Percentiles rank a stretch among this genome's conserved stretches.
These are phyloP conservation scores for Catagonus wagneri DNA, from an alignment of 2,113 vertebrate genomes.

Conservation along the genomic window DNA sequence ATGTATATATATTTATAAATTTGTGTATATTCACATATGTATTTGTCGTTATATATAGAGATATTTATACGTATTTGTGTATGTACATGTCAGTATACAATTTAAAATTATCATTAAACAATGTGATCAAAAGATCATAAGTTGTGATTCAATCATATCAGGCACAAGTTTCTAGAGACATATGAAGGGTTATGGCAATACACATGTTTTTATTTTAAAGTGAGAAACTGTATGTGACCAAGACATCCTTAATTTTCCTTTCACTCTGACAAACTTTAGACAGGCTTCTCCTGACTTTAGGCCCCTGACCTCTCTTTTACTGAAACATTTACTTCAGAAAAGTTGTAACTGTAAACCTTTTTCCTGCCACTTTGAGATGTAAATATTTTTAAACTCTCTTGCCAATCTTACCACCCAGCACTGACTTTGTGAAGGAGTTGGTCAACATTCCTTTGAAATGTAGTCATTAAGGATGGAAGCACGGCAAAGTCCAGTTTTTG, in stretches of 20 bases:
- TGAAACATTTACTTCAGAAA: neutral
- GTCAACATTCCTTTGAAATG: neutral
- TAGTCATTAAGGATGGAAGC: neutral
- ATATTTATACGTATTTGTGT: neutral
- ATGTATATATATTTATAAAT: neutral
- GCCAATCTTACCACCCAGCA: neutral
- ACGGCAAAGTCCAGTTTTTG: neutral
- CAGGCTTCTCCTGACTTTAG: neutral
- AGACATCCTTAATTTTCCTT: neutral
- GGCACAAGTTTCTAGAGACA: neutral
- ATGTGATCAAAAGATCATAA: neutral
- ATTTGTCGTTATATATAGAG: neutral
- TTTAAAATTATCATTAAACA: neutral
- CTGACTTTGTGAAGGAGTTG: neutral
- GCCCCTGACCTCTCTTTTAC: neutral
- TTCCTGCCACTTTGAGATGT: neutral
- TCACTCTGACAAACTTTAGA: neutral
- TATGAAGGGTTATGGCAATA: neutral
- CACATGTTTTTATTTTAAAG: neutral
- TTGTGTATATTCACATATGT: neutral
- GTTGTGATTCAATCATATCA: neutral
- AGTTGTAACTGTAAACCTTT: neutral
- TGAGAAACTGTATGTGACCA: neutral
- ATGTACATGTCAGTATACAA: neutral
- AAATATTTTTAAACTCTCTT: neutral